Percentiles rank a stretch among this genome's conserved stretches.
Conservation (phyloP, 2,797 vertebrate species). For the Tokudaia tokunoshimensis region DNA sequence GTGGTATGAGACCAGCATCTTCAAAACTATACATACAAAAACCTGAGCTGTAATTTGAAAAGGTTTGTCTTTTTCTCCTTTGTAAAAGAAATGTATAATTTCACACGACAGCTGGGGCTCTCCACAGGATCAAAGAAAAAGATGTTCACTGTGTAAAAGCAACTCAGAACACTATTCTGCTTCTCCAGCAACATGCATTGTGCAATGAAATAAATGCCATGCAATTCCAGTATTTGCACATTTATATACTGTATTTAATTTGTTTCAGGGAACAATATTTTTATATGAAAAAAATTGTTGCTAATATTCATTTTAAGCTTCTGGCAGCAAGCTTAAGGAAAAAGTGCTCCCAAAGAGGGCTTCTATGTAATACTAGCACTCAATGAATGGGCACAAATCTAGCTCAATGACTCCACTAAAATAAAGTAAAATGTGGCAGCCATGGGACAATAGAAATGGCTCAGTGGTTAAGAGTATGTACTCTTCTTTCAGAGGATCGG, state of each 20-base stretch:
- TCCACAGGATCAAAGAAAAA: constrained; percentile 48
- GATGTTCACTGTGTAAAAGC: constrained; percentile 59
- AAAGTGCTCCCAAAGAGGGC: background rate
- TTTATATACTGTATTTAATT: constrained; percentile 37
- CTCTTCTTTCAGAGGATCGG: background rate
- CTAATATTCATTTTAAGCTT: constrained; percentile 58
- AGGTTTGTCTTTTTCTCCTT: constrained; percentile 51
- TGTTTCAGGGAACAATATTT: constrained; percentile 61
- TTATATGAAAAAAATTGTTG: background rate
- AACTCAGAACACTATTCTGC: constrained; percentile 40
- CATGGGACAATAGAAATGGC: background rate
- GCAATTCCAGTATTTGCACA: constrained; percentile 52
- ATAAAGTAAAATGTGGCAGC: background rate
- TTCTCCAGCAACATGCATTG: constrained; percentile 50
- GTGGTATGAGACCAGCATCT: background rate
- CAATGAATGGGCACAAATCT: background rate
- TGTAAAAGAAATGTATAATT: constrained; percentile 53
- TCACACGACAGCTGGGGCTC: constrained; percentile 59
- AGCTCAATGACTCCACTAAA: background rate
- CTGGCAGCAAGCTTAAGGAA: constrained; percentile 19
- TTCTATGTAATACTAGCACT: background rate
- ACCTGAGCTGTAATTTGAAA: constrained; percentile 52
- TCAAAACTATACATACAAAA: constrained; percentile 24
- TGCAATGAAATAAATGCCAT: constrained; percentile 52
- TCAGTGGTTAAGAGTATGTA: background rate